A percentile compares a stretch with the other conserved stretches of the same genome.
phyloP scores from a whole-genome alignment of 2,113 vertebrate genomes.

The Paramormyrops kingsleyae region DNA sequence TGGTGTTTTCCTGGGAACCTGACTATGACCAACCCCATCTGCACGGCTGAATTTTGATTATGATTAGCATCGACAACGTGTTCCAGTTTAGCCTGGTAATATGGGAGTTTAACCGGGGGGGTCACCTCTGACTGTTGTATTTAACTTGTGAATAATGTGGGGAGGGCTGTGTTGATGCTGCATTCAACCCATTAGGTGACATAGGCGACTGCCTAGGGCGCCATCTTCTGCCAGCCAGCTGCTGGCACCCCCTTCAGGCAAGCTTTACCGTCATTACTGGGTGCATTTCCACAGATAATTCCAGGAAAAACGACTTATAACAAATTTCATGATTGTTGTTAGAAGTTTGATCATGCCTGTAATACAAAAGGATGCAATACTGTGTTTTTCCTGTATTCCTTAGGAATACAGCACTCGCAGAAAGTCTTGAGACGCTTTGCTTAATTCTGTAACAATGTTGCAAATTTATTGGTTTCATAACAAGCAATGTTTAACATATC shows the following conservation, averaged over 20 bases:
- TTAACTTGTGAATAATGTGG: not conserved
- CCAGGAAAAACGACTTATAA: not conserved
- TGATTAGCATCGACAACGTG: not conserved
- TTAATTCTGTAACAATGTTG: not conserved
- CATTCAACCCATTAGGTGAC: not conserved
- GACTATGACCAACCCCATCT: not conserved
- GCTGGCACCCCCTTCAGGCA: too few species aligned
- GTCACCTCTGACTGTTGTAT: not conserved
- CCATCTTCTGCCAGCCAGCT: not conserved
- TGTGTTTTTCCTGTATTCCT: not conserved
- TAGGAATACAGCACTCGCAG: not conserved
- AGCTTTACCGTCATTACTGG: too few species aligned
- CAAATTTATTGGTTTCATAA: not conserved
- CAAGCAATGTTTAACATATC: not conserved
- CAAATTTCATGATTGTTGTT: not conserved
- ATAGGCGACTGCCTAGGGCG: not conserved
- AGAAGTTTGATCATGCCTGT: not conserved
- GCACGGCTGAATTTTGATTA: not conserved
- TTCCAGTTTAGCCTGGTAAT: not conserved
- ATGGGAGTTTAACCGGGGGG: not conserved
- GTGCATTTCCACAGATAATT: not conserved
- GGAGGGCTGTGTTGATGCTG: not conserved
- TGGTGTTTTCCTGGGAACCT: not conserved
- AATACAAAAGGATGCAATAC: not conserved
- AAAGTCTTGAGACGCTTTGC: not conserved